Evolutionary conservation across 2,888 invertebrate species (phyloP).

Genomic region (Cloeon dipterum): DNA sequence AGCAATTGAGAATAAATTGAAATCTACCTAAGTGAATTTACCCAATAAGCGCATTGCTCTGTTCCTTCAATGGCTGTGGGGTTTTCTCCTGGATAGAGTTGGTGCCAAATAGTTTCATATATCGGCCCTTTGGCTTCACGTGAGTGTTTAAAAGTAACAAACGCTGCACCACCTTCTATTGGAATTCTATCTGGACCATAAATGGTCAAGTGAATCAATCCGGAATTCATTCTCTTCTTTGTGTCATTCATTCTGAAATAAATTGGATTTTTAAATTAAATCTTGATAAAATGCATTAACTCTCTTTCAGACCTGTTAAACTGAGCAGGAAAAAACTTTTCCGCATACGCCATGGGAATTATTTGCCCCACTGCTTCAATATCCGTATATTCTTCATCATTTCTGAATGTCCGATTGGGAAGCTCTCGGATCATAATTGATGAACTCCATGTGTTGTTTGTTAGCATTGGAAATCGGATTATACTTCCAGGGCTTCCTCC

Average conservation of each 20-base stretch:
- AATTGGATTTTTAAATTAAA: too few relatives aligned
- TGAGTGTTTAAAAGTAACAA: neutral
- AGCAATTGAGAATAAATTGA: neutral
- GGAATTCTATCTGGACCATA: neutral
- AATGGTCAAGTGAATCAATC: constrained; percentile 2
- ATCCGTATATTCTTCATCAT: too few relatives aligned
- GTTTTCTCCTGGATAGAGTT: constrained; percentile 5
- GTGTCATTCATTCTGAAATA: neutral
- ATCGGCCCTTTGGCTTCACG: neutral
- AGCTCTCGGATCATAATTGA: too few relatives aligned
- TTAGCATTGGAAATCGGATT: too few relatives aligned
- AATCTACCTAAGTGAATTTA: neutral
- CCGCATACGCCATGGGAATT: neutral
- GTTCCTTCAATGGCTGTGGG: constrained; percentile 6
- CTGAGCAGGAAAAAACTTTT: neutral
- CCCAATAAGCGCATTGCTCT: constrained; percentile 6
- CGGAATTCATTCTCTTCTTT: constrained; percentile 3
- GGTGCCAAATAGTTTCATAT: constrained; percentile 3
- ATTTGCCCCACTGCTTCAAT: neutral
- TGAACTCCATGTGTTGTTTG: too few relatives aligned
- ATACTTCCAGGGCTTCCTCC: too few relatives aligned
- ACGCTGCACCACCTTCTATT: neutral
- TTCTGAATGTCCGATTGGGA: too few relatives aligned
- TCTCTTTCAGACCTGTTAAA: too few relatives aligned
- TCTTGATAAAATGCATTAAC: too few relatives aligned